These are phyloP conservation scores for Chaenogobius annularis DNA, from an alignment of 2,113 vertebrate species.

Conservation along the genomic window DNA sequence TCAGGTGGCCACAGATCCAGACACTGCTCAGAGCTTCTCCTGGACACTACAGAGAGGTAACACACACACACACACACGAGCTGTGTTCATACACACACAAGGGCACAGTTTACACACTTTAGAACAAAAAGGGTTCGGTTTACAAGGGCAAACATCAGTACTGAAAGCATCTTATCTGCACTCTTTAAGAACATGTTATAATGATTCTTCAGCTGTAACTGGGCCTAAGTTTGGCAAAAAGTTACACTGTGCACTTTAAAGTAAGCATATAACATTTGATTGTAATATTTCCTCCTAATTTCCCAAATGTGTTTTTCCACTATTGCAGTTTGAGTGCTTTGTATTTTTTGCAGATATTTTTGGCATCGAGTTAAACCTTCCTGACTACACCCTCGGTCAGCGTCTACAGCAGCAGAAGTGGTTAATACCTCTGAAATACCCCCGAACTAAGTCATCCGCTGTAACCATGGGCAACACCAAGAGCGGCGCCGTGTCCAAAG, in stretches of 20 bases:
- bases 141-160: too few relatives aligned
- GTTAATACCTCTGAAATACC: not conserved
- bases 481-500: conserved; percentile 69
- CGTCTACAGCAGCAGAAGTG: not conserved
- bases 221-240: too few relatives aligned
- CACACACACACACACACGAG: conserved; percentile 1
- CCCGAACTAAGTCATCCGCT: not conserved
- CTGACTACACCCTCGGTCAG: not conserved
- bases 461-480: conserved; percentile 70
- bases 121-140: too few relatives aligned
- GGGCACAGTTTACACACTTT: too few relatives aligned
- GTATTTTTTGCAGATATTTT: not conserved
- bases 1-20: conserved; percentile 27
- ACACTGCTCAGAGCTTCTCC: conserved; percentile 27
- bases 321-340: not conserved
- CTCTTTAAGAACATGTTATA: too few relatives aligned
- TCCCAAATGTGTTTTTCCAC: too few relatives aligned
- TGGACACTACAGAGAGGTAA: conserved; percentile 53
- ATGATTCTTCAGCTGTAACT: too few relatives aligned
- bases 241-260: too few relatives aligned
- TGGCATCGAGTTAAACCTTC: not conserved
- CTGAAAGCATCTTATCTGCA: too few relatives aligned
- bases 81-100: not conserved
- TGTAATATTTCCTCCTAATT: too few relatives aligned
- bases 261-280: too few relatives aligned